phyloP scores from a whole-genome alignment of 2,797 vertebrate species.

The Pseudochromis fuscus region DNA sequence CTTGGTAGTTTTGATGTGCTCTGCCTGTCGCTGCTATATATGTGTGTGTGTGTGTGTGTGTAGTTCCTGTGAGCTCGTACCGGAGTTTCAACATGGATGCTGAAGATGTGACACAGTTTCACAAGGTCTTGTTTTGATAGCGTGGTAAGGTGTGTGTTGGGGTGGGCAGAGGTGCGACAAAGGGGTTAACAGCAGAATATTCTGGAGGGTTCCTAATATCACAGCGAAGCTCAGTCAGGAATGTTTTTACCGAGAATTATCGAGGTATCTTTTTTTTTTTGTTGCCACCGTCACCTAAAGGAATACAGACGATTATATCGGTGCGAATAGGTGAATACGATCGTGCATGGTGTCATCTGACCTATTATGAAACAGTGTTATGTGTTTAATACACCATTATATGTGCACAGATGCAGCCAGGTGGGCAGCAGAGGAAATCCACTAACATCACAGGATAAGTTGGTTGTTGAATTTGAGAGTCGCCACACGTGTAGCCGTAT shows the following conservation, averaged over 20 bases:
- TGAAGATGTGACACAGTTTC: slow-evolving; percentile 86
- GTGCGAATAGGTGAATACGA: slow-evolving; percentile 39
- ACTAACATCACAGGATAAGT: slow-evolving; percentile 17
- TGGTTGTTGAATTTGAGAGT: slow-evolving; percentile 9
- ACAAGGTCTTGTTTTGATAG: slow-evolving; percentile 77
- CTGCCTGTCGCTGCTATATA: slow-evolving; percentile 64
- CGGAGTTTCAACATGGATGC: slow-evolving; percentile 85
- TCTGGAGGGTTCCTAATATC: slow-evolving; percentile 90
- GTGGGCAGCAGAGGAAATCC: slow-evolving; percentile 24
- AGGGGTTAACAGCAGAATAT: slow-evolving; percentile 89
- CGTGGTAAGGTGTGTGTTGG: slow-evolving; percentile 61
- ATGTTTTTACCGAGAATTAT: slow-evolving; percentile 70
- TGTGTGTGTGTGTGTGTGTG: slow-evolving; percentile 29
- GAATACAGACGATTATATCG: slow-evolving; percentile 34
- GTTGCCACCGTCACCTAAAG: slow-evolving; percentile 28
- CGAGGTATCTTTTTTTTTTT: slow-evolving; percentile 42
- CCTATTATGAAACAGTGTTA: slow-evolving; percentile 36
- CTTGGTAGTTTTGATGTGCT: slow-evolving; percentile 79
- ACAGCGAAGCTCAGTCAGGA: slow-evolving; percentile 76
- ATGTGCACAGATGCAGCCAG: slow-evolving; percentile 31
- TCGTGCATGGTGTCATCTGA: slow-evolving; percentile 29
- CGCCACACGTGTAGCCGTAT: not conserved
- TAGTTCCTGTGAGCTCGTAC: slow-evolving; percentile 71
- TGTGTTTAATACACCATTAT: slow-evolving; percentile 19
- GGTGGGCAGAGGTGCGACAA: slow-evolving; percentile 73